Evolutionary conservation across 1,140 invertebrate genomes (phyloP).

Genomic region (Carposina sasakii): DNA sequence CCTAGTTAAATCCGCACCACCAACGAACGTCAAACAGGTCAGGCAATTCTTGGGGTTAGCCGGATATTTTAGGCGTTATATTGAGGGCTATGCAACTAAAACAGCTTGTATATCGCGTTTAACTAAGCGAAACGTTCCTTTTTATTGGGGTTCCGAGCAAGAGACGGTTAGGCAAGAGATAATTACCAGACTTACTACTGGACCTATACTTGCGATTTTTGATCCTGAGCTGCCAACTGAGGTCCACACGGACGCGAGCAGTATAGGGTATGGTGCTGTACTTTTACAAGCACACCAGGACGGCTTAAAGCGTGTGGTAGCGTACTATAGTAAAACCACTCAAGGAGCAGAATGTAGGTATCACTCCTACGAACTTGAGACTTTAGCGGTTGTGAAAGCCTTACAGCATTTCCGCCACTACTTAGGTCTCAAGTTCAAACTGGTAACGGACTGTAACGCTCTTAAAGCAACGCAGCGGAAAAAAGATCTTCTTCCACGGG

Average conservation of each 20-base stretch:
- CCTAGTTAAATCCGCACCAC: background rate
- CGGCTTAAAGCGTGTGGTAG: constrained; percentile 13
- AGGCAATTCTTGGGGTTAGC: background rate
- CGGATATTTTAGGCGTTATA: background rate
- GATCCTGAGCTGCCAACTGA: constrained; percentile 8
- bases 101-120: constrained; percentile 4
- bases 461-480: no score
- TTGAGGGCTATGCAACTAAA: background rate
- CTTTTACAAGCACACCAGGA: background rate
- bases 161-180: background rate
- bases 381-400: constrained; percentile 25
- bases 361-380: constrained; percentile 18
- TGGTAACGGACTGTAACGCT: no score
- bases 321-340: constrained; percentile 9
- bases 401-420: constrained; percentile 20
- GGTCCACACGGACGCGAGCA: constrained; percentile 1
- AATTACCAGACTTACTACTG: background rate
- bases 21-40: background rate
- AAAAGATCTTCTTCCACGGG: no score
- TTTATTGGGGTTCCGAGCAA: constrained; percentile 14
- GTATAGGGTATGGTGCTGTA: background rate
- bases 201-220: constrained; percentile 4
- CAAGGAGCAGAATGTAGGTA: constrained; percentile 10
- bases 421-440: no score
- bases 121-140: constrained; percentile 22